These are phyloP conservation scores for Lithobates sylvaticus DNA, from an alignment of 2,797 vertebrate genomes.

Conservation along the genomic window DNA sequence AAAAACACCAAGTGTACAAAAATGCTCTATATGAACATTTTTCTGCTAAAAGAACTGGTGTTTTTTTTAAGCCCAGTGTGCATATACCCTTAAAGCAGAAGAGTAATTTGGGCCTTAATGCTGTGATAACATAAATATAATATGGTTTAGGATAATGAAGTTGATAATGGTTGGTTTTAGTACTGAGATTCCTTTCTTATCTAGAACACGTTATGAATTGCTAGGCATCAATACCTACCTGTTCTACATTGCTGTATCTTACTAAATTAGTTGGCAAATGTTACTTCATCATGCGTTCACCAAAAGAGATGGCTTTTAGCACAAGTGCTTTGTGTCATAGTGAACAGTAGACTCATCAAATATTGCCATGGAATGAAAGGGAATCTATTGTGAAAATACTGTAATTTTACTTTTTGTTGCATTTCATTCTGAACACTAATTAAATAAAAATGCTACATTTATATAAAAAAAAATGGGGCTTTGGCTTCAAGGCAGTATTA, in stretches of 20 bases:
- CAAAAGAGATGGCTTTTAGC: conserved; percentile 15
- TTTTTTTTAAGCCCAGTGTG: too few relatives aligned
- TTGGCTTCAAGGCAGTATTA: too few relatives aligned
- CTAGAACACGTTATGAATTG: background rate
- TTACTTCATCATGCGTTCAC: conserved; percentile 27
- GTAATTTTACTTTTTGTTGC: background rate
- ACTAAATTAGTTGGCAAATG: background rate
- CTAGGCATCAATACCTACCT: too few relatives aligned
- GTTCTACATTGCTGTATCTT: background rate
- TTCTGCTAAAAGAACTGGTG: too few relatives aligned
- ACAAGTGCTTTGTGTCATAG: background rate
- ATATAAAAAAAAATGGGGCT: too few relatives aligned
- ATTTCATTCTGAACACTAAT: too few relatives aligned
- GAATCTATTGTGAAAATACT: conserved; percentile 20
- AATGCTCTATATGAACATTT: too few relatives aligned
- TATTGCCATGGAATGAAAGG: conserved; percentile 18
- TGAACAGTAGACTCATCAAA: background rate
- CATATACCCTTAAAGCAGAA: too few relatives aligned
- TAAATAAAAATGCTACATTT: too few relatives aligned
- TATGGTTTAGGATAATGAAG: conserved; percentile 28
- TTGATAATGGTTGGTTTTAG: conserved; percentile 28
- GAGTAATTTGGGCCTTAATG: background rate
- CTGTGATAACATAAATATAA: conserved; percentile 5
- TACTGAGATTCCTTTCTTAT: background rate
- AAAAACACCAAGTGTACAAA: too few relatives aligned